These are phyloP conservation scores for Diplodus puntazzo DNA, from an alignment of 2,797 vertebrate genomes.

Conservation along the genomic window DNA sequence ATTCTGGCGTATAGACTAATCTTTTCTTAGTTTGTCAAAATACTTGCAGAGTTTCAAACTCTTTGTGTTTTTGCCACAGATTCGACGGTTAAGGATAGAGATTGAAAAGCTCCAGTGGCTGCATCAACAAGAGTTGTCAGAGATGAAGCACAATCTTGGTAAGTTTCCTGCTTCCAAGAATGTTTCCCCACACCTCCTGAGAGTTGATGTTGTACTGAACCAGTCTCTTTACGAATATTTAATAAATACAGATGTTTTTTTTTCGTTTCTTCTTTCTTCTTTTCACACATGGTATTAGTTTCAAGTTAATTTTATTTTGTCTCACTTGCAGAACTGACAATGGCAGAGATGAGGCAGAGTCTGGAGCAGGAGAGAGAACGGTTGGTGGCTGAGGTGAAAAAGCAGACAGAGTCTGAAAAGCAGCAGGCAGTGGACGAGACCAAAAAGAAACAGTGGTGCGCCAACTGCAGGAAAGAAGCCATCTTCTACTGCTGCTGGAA, in stretches of 20 bases:
- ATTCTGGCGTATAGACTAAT: background rate
- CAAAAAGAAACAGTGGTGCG: slow-evolving; percentile 99
- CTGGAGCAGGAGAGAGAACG: slow-evolving; percentile 96
- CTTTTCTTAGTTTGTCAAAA: background rate
- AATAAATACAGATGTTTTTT: background rate
- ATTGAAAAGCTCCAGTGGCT: slow-evolving; percentile 99
- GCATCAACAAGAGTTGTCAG: slow-evolving; percentile 96
- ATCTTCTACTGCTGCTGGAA: slow-evolving; percentile 99
- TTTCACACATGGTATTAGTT: background rate
- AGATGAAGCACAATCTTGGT: slow-evolving; percentile 99
- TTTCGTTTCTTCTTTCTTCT: too few relatives aligned
- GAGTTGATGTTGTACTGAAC: background rate
- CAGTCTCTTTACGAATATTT: background rate
- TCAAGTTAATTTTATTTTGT: slow-evolving; percentile 7
- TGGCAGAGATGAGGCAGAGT: slow-evolving; percentile 99
- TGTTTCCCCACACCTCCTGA: background rate
- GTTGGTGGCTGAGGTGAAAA: slow-evolving; percentile 95
- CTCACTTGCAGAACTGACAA: slow-evolving; percentile 92
- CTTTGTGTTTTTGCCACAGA: slow-evolving; percentile 80
- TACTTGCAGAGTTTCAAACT: background rate
- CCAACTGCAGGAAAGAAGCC: slow-evolving; percentile 98
- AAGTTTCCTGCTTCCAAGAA: slow-evolving; percentile 32
- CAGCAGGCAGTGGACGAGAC: slow-evolving; percentile 97
- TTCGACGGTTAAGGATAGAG: slow-evolving; percentile 95
- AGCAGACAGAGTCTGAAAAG: slow-evolving; percentile 95